These are phyloP conservation scores for Leptinotarsa haldemani DNA, from an alignment of 2,888 invertebrate species.

Conservation along the genomic window DNA sequence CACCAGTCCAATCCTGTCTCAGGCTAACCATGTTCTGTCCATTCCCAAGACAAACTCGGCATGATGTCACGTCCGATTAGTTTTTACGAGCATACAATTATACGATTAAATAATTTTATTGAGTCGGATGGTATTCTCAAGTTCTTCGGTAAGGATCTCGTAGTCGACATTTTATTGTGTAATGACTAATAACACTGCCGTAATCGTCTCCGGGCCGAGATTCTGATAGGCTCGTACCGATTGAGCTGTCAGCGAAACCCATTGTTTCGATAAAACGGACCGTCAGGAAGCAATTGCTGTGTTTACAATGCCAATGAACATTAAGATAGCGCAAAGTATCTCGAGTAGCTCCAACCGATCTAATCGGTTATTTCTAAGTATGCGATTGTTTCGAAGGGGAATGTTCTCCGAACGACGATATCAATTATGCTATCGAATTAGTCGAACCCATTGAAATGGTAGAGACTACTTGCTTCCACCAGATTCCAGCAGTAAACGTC, in stretches of 20 bases:
- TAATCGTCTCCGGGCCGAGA: slow-evolving; percentile 30
- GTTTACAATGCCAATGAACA: slow-evolving; percentile 6
- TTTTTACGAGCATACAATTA: slow-evolving; percentile 22
- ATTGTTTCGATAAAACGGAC: slow-evolving; percentile 21
- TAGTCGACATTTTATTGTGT: slow-evolving; percentile 31
- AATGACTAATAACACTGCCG: slow-evolving; percentile 37
- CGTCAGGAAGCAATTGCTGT: slow-evolving; percentile 16
- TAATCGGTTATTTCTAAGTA: slow-evolving; percentile 11
- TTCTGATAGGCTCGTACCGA: slow-evolving; percentile 18
- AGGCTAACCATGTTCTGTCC: slow-evolving; percentile 14
- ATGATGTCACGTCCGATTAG: slow-evolving; percentile 21
- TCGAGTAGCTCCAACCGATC: slow-evolving; percentile 1
- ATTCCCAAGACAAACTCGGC: slow-evolving; percentile 11
- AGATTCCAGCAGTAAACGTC: no score
- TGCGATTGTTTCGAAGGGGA: background rate
- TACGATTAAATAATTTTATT: slow-evolving; percentile 40
- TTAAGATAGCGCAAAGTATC: slow-evolving; percentile 5
- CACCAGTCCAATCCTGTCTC: background rate
- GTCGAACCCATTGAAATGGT: background rate
- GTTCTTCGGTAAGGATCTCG: slow-evolving; percentile 35
- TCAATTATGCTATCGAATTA: slow-evolving; percentile 1
- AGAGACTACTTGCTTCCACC: background rate
- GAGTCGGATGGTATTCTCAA: slow-evolving; percentile 29
- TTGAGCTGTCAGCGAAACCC: slow-evolving; percentile 7
- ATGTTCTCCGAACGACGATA: background rate